Conservation (phyloP, 2,113 vertebrate species). For the Myodes glareolus region DNA sequence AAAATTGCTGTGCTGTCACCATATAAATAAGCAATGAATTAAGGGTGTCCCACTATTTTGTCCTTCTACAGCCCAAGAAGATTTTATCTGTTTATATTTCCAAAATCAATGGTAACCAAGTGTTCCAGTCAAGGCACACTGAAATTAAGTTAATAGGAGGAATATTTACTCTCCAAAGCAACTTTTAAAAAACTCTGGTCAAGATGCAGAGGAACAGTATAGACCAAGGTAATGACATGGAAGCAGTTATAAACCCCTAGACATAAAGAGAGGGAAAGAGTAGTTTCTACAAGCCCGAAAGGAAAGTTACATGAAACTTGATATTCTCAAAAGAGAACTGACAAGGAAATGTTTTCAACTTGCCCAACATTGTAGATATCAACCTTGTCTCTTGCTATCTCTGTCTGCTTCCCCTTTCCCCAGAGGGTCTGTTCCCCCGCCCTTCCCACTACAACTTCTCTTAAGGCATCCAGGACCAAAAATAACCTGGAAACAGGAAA, state of each 20-base stretch:
- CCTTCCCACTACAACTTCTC: not conserved
- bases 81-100: constrained; percentile 42
- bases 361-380: not conserved
- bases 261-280: not conserved
- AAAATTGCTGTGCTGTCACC: not conserved
- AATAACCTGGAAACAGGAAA: constrained; percentile 4
- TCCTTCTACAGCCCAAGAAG: constrained; percentile 33
- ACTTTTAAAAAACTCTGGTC: not conserved
- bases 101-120: constrained; percentile 52
- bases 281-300: not conserved
- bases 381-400: not conserved
- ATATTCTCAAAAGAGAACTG: not conserved
- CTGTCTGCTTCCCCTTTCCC: not conserved
- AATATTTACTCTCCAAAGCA: constrained; percentile 9
- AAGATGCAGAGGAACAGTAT: constrained; percentile 25
- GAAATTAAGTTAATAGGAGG: constrained; percentile 41
- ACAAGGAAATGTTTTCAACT: not conserved
- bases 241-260: not conserved
- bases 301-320: not conserved
- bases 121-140: not conserved
- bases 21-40: not conserved
- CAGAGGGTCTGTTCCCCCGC: too few species aligned
- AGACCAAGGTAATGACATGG: not conserved
- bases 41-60: constrained; percentile 5
- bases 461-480: not conserved